Conservation (phyloP, 2,888 invertebrate genomes). For the Rhopalosiphum nymphaeae region DNA sequence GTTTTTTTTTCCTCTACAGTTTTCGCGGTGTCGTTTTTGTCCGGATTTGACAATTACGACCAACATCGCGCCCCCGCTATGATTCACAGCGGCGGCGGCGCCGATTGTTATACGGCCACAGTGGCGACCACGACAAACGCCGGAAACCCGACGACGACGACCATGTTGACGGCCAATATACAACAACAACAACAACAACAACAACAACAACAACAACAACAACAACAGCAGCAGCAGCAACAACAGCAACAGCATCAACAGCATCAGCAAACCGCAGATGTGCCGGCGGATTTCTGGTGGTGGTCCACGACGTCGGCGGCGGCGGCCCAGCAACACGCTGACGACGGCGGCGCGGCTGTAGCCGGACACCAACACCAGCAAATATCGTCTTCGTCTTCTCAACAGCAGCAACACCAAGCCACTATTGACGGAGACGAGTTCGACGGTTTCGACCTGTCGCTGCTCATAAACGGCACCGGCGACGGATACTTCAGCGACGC, state of each 20-base stretch:
- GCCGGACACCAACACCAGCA: slow-evolving; percentile 22
- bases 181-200: not conserved
- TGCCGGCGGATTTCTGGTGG: slow-evolving; percentile 45
- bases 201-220: not conserved
- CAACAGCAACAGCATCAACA: not conserved
- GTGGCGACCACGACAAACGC: not conserved
- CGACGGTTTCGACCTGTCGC: slow-evolving; percentile 66
- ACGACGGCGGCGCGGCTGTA: not conserved
- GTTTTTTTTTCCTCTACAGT: not conserved
- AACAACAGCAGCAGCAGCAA: not conserved
- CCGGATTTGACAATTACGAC: not conserved
- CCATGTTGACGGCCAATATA: not conserved
- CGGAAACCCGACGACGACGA: not conserved
- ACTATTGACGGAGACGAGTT: slow-evolving; percentile 36
- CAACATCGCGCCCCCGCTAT: slow-evolving; percentile 29
- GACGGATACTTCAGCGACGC: slow-evolving; percentile 43
- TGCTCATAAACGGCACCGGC: slow-evolving; percentile 45
- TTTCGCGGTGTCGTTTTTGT: not conserved
- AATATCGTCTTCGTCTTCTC: slow-evolving; percentile 43
- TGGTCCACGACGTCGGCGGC: slow-evolving; percentile 1
- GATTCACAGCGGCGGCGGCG: not conserved
- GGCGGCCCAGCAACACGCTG: not conserved
- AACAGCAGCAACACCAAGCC: not conserved
- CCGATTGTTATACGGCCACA: not conserved
- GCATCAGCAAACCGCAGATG: not conserved